A percentile compares a stretch with the other conserved stretches of the same genome.
These are phyloP conservation scores for Helobdella robusta DNA, from an alignment of 2,888 invertebrate genomes.

Conservation along the genomic window DNA sequence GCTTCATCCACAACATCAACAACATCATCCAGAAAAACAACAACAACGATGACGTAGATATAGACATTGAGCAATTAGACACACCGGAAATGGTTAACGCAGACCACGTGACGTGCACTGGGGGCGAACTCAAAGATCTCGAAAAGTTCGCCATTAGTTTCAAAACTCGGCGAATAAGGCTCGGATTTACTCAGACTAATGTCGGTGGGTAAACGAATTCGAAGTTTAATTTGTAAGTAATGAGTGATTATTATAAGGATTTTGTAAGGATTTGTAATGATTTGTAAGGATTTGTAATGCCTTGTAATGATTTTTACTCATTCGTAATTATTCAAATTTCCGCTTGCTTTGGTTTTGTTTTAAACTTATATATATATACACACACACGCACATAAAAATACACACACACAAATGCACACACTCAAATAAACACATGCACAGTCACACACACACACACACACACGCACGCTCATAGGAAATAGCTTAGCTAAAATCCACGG, in stretches of 20 bases:
- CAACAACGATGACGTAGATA: neutral
- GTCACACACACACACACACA: no score
- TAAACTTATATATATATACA: neutral
- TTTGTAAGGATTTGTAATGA: neutral
- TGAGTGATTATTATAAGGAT: neutral
- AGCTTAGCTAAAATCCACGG: slow-evolving; percentile 92
- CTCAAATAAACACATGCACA: neutral
- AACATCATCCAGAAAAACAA: neutral
- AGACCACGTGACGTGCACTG: slow-evolving; percentile 23
- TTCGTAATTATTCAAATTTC: neutral
- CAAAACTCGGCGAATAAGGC: slow-evolving; percentile 89
- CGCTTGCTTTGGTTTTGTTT: neutral
- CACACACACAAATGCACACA: no score
- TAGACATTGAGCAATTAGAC: no score
- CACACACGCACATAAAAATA: no score
- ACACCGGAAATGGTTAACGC: no score
- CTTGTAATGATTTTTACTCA: neutral
- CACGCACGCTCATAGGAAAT: slow-evolving; percentile 54
- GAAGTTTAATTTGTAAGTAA: neutral
- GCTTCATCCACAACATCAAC: neutral
- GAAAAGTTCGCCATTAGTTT: slow-evolving; percentile 97
- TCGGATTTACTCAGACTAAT: slow-evolving; percentile 92
- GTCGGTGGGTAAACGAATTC: slow-evolving; percentile 60
- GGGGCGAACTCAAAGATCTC: slow-evolving; percentile 57
- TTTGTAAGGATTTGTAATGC: neutral